Evolutionary conservation across 2,113 vertebrate genomes (phyloP), one percentile per base, ranked within the genome.

Genomic region (Peromyscus maniculatus): DNA sequence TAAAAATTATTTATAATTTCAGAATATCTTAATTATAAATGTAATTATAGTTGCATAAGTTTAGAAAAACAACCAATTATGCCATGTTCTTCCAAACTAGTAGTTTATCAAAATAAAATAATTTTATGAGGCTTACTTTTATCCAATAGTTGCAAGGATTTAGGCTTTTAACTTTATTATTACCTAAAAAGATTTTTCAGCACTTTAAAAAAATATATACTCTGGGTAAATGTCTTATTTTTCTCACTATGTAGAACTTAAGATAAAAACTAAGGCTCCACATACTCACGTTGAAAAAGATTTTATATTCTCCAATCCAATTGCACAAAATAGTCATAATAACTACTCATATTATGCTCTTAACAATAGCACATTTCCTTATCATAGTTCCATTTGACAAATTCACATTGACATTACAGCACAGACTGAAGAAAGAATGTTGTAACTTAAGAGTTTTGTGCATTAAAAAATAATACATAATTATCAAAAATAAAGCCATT

Each of bases 401-500:
- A 92, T 93, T 89, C 39, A 39, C 52, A 52, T 1, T 86, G 80
- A 90, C 43, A 94, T 79, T 83, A 72, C 87, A 46, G 55, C 5
- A 57, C 0, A 94, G 39, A 84, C 21, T 84, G 62, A 75, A 90
- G 16, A 67, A 75, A 90, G 16, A 89, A 80, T 91, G 78, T 28
- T 94, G 3, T 36, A 89, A 89, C 87, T 72, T 74, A 89, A 71
- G 74, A 80, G 10, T 94, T 67, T 89, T 96, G 13, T 92, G 57
- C 10, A 80, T 93, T 77, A 91, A 93, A 97, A 96, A 96, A 69
- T 93, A 93, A 95, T 78, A 26, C 43, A 49, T 62, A 88, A 71
- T 77, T 92, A 95, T 91, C 49, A 93, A 84, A 55, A 92, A 55
- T 79, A 64, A 96, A 95, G 92, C 21, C 28, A 9, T 46, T 87